A percentile compares a stretch with the other conserved stretches of the same genome.
Conservation (phyloP, 2,113 vertebrate species). For the Atherinomorus stipes region DNA sequence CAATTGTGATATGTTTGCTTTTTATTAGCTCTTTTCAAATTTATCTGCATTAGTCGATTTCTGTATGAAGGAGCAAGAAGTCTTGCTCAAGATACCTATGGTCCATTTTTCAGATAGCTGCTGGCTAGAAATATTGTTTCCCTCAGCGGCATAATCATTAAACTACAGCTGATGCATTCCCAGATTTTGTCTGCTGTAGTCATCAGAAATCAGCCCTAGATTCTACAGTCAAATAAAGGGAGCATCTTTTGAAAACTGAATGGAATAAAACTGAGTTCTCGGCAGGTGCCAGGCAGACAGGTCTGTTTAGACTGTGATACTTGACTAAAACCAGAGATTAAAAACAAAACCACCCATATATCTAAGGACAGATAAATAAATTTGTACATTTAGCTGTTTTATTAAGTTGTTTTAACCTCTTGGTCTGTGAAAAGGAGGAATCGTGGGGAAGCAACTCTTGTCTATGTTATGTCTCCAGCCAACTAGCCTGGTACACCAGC, state of each 20-base stretch:
- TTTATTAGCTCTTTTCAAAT: too few relatives aligned
- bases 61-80: too few relatives aligned
- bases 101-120: too few relatives aligned
- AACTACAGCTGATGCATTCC: not conserved
- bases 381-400: not conserved
- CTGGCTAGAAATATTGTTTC: too few relatives aligned
- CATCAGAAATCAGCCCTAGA: not conserved
- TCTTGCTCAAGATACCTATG: too few relatives aligned
- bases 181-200: not conserved
- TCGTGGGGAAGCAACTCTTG: not conserved
- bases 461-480: conserved; percentile 19
- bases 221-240: not conserved
- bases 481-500: too few relatives aligned
- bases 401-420: not conserved
- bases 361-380: not conserved
- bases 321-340: not conserved
- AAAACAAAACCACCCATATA: not conserved
- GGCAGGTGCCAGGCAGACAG: not conserved
- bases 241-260: too few relatives aligned
- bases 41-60: too few relatives aligned
- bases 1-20: too few relatives aligned
- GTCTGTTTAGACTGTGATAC: not conserved
- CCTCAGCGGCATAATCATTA: too few relatives aligned
- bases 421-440: conserved; percentile 4
- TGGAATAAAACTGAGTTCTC: not conserved